phyloP scores from a whole-genome alignment of 2,888 invertebrate species.

The Dynastes tityus region DNA sequence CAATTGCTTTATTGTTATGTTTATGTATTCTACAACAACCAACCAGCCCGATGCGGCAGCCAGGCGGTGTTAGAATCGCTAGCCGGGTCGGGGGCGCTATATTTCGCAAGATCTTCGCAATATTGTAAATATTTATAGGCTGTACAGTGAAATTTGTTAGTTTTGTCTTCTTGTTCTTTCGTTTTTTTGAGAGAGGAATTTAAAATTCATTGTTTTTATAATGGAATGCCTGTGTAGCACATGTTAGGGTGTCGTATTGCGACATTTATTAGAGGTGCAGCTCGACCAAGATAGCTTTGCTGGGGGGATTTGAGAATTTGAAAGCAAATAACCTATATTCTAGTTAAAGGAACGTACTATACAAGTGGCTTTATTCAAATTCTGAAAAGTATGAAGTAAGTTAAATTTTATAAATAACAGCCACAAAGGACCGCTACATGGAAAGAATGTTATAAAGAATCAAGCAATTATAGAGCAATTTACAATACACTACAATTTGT shows the following conservation, averaged over 20 bases:
- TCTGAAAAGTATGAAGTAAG: too few relatives aligned
- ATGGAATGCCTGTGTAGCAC: constrained; percentile 12
- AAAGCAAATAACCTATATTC: too few relatives aligned
- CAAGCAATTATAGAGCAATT: too few relatives aligned
- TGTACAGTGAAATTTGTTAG: constrained; percentile 23
- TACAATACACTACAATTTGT: too few relatives aligned
- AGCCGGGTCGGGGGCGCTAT: constrained; percentile 33
- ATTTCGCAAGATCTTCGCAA: constrained; percentile 37
- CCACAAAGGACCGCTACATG: too few relatives aligned
- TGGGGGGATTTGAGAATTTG: too few relatives aligned
- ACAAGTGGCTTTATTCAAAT: too few relatives aligned
- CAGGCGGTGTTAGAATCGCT: constrained; percentile 20
- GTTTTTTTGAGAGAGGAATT: constrained; percentile 11
- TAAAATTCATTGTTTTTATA: constrained; percentile 25
- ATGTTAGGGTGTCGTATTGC: constrained; percentile 1
- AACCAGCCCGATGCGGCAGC: background rate
- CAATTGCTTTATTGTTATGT: constrained; percentile 46
- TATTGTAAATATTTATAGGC: constrained; percentile 37
- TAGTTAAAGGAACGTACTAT: too few relatives aligned
- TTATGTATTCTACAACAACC: constrained; percentile 34
- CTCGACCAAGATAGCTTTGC: too few relatives aligned
- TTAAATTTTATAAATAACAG: too few relatives aligned
- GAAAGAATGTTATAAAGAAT: too few relatives aligned
- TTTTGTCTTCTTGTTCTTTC: background rate
- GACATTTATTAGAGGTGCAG: too few relatives aligned